Conservation (phyloP, 1,140 invertebrate genomes). For the Lithobius niger region DNA sequence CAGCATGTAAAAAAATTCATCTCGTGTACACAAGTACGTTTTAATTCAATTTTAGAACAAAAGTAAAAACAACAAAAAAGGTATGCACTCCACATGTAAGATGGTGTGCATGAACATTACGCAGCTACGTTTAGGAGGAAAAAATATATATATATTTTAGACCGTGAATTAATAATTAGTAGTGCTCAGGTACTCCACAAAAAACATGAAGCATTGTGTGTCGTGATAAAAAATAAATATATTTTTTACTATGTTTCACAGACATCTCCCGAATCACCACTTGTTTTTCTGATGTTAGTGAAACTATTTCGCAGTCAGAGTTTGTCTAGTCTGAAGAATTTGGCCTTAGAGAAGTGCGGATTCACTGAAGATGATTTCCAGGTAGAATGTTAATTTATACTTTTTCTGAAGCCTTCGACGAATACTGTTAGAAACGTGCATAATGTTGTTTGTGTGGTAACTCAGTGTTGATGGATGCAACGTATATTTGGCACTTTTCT, state of each 20-base stretch:
- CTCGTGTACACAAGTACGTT: no score
- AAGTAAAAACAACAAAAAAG: no score
- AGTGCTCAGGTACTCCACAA: background rate
- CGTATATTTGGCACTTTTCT: no score
- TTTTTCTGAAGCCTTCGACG: no score
- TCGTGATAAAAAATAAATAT: constrained; percentile 3
- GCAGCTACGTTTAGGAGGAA: background rate
- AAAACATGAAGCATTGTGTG: background rate
- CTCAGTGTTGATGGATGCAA: no score
- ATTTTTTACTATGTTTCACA: constrained; percentile 29
- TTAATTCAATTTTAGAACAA: no score
- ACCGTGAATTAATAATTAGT: background rate
- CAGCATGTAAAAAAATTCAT: no score
- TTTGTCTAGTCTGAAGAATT: constrained; percentile 49
- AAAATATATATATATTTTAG: no score
- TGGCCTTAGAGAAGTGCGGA: constrained; percentile 42
- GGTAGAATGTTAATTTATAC: no score
- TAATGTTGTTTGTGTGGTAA: no score
- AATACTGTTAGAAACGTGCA: no score
- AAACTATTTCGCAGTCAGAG: constrained; percentile 59
- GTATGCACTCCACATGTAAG: background rate
- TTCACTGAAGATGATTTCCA: constrained; percentile 70
- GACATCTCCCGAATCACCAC: constrained; percentile 67
- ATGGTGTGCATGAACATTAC: background rate
- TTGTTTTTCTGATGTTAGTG: constrained; percentile 68